Conservation (phyloP, 2,113 vertebrate species). For the Larimichthys polyactis region DNA sequence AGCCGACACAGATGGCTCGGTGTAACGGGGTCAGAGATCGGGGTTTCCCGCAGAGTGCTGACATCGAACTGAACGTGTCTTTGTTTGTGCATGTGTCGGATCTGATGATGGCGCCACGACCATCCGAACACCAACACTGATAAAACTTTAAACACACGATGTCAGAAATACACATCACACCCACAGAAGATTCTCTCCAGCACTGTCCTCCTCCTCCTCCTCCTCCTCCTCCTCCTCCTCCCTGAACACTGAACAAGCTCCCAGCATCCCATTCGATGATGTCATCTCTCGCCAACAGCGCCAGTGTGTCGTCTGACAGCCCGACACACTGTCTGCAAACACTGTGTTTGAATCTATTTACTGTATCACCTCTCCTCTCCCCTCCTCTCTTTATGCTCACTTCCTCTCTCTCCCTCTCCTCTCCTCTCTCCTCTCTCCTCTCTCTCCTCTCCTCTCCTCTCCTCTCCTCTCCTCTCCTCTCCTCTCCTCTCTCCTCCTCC, state of each 20-base stretch:
- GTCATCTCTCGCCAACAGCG: slow-evolving; percentile 20
- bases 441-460: background rate
- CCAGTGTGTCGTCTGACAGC: background rate
- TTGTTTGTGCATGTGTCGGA: no score
- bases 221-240: slow-evolving; percentile 10
- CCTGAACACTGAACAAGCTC: slow-evolving; percentile 2
- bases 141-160: no score
- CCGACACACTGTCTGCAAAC: background rate
- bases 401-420: background rate
- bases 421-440: background rate
- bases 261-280: slow-evolving; percentile 8
- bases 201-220: slow-evolving; percentile 1
- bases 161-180: background rate
- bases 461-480: slow-evolving; percentile 21
- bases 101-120: no score
- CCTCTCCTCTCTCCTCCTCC: background rate
- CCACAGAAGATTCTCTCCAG: background rate
- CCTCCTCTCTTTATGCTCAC: no score
- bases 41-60: no score
- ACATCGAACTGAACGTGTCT: no score
- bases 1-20: no score
- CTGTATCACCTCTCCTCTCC: background rate
- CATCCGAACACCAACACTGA: no score
- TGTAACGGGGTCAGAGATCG: no score
- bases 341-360: background rate